phyloP scores from a whole-genome alignment of 35 echinoderm and acorn worm genomes.

The Amphiura filiformis region DNA sequence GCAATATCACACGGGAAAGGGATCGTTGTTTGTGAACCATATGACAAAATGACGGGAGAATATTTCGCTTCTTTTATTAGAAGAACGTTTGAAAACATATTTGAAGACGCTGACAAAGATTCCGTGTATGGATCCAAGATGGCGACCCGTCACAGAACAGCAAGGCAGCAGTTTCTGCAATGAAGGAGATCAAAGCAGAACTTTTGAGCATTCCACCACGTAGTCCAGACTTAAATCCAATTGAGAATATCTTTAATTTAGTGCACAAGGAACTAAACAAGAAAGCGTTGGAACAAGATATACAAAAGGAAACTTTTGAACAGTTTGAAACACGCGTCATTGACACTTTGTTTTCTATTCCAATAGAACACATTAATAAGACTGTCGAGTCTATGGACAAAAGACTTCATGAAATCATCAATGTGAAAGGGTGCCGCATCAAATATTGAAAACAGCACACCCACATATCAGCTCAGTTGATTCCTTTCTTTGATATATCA shows the following conservation, averaged over 20 bases:
- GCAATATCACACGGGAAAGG: slow-evolving; percentile 27
- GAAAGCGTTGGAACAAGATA: slow-evolving; percentile 12
- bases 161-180: slow-evolving; percentile 3
- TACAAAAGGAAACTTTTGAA: slow-evolving; percentile 29
- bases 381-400: slow-evolving; percentile 36
- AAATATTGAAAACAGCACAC: neutral
- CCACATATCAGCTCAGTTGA: no score
- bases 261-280: slow-evolving; percentile 29
- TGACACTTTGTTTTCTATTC: slow-evolving; percentile 36
- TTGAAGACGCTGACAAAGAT: slow-evolving; percentile 11
- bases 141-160: slow-evolving; percentile 44
- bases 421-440: neutral
- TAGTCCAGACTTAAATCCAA: slow-evolving; percentile 59
- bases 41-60: slow-evolving; percentile 23
- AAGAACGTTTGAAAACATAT: slow-evolving; percentile 34
- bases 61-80: slow-evolving; percentile 35
- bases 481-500: no score
- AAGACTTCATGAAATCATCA: neutral
- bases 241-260: slow-evolving; percentile 61
- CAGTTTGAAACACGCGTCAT: slow-evolving; percentile 32
- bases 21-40: slow-evolving; percentile 29
- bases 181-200: slow-evolving; percentile 11
- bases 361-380: slow-evolving; percentile 30
- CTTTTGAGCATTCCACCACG: slow-evolving; percentile 37
- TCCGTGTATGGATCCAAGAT: slow-evolving; percentile 42